These are phyloP conservation scores for Macrotis lagotis DNA, from an alignment of 2,113 vertebrate genomes.

Conservation along the genomic window DNA sequence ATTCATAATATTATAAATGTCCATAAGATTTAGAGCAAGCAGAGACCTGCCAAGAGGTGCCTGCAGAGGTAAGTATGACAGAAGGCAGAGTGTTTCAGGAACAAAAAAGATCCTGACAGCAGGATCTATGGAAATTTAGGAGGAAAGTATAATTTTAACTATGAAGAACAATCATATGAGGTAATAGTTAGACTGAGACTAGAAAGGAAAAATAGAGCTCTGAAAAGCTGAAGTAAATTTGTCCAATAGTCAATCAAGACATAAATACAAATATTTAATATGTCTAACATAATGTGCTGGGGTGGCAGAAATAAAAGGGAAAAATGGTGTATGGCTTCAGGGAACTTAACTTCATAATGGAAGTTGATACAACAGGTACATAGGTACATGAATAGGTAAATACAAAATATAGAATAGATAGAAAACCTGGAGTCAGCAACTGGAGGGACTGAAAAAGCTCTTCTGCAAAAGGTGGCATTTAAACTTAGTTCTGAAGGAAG, in stretches of 20 bases:
- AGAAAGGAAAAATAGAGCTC: neutral
- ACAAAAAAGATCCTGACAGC: neutral
- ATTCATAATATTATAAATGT: neutral
- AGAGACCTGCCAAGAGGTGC: neutral
- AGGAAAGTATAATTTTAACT: neutral
- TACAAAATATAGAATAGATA: neutral
- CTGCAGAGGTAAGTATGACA: neutral
- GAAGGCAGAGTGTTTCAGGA: neutral
- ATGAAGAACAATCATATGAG: neutral
- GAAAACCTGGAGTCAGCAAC: neutral
- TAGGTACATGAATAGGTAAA: neutral
- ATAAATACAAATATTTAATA: neutral
- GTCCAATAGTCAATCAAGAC: neutral
- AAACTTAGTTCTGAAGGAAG: neutral
- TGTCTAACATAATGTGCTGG: neutral
- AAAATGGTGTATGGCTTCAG: neutral
- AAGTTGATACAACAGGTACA: neutral
- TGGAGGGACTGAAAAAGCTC: neutral
- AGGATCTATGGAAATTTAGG: neutral
- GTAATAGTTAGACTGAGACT: neutral
- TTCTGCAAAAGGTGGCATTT: neutral
- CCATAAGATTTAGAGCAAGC: neutral
- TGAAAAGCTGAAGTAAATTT: neutral
- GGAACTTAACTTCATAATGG: neutral
- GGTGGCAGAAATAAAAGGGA: neutral